These are phyloP conservation scores for Patiria miniata DNA, from an alignment of 35 echinoderm and acorn worm species.

Conservation along the genomic window DNA sequence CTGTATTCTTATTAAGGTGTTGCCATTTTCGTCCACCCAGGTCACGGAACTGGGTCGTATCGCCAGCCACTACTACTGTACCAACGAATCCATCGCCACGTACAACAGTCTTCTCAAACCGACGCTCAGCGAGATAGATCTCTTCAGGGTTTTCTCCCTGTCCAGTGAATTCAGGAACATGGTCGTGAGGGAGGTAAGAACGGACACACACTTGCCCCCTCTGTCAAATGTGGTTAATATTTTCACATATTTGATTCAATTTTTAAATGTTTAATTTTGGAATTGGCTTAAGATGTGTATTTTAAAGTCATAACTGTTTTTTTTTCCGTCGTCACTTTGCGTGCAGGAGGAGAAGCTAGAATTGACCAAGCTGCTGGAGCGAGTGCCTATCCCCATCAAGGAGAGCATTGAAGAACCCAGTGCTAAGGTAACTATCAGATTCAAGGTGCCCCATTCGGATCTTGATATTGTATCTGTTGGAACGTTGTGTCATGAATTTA, in stretches of 20 bases:
- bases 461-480: background rate
- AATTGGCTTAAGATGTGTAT: no score
- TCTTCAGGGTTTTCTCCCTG: slow-evolving; percentile 94
- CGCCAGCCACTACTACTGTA: slow-evolving; percentile 98
- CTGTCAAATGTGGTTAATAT: no score
- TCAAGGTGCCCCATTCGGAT: background rate
- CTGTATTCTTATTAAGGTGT: no score
- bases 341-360: slow-evolving; percentile 95
- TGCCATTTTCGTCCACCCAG: slow-evolving; percentile 8
- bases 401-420: slow-evolving; percentile 99
- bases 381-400: slow-evolving; percentile 98
- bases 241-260: no score
- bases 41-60: slow-evolving; percentile 97
- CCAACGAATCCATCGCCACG: slow-evolving; percentile 93
- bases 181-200: slow-evolving; percentile 91
- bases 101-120: slow-evolving; percentile 97
- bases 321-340: background rate
- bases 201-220: background rate
- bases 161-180: slow-evolving; percentile 96
- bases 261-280: no score
- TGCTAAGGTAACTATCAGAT: slow-evolving; percentile 72
- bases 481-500: background rate
- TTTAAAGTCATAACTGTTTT: no score
- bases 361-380: slow-evolving; percentile 86
- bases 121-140: slow-evolving; percentile 94